Evolutionary conservation across 2,113 vertebrate species (phyloP).

Genomic region (Montifringilla adamsi): DNA sequence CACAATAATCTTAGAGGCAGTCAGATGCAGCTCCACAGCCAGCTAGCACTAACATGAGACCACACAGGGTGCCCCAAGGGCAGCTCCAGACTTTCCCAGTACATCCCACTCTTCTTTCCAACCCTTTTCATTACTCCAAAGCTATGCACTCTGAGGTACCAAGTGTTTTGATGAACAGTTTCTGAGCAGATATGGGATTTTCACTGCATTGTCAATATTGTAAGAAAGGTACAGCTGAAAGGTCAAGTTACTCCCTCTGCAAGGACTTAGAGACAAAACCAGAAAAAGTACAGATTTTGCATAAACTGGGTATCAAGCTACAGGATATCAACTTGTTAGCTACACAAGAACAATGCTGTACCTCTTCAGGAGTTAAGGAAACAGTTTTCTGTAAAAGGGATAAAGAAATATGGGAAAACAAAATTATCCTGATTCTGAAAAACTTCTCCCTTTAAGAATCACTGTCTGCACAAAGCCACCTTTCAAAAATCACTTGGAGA

Average conservation of each 20-base stretch:
- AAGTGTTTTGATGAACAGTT: background rate
- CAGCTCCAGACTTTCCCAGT: background rate
- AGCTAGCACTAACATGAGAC: accelerated
- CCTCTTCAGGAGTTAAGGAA: background rate
- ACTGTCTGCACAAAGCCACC: background rate
- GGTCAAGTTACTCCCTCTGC: background rate
- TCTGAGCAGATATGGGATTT: background rate
- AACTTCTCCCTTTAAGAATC: background rate
- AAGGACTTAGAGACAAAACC: background rate
- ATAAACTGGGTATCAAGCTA: background rate
- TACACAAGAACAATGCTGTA: background rate
- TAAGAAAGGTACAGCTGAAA: background rate
- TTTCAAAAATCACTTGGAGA: background rate
- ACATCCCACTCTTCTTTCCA: background rate
- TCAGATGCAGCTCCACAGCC: background rate
- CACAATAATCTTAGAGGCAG: background rate
- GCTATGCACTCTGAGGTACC: background rate
- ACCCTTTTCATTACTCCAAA: background rate
- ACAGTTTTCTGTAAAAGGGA: background rate
- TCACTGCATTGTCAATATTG: background rate
- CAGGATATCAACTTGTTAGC: background rate
- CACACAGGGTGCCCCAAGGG: background rate
- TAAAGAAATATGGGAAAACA: background rate
- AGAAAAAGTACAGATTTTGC: background rate
- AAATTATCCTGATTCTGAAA: background rate